These are phyloP conservation scores for Apamea crenata DNA, from an alignment of 2,888 invertebrate species.

Conservation along the genomic window DNA sequence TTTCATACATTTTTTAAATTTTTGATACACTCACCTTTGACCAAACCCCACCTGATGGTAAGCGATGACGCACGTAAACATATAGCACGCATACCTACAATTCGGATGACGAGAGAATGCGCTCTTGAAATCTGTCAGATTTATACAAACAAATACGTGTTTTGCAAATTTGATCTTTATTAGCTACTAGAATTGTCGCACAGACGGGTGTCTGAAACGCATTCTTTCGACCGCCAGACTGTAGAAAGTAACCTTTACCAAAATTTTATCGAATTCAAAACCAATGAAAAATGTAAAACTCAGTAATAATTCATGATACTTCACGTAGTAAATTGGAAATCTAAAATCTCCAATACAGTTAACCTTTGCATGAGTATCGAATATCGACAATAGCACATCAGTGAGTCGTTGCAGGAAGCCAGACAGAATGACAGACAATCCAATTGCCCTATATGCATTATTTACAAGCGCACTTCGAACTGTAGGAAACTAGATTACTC, in stretches of 20 bases:
- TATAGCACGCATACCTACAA: too few species aligned
- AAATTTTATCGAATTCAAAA: neutral
- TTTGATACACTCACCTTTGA: neutral
- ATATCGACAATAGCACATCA: slow-evolving; percentile 18
- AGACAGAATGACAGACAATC: slow-evolving; percentile 72
- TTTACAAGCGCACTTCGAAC: slow-evolving; percentile 64
- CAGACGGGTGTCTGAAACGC: too few species aligned
- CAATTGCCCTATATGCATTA: slow-evolving; percentile 76
- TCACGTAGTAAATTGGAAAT: neutral
- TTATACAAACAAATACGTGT: too few species aligned
- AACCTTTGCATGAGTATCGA: slow-evolving; percentile 59
- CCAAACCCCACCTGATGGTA: neutral
- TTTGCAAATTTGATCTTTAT: too few species aligned
- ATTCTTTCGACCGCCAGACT: too few species aligned
- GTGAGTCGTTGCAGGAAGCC: slow-evolving; percentile 65
- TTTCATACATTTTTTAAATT: neutral
- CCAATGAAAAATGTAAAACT: neutral
- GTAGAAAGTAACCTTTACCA: slow-evolving; percentile 5
- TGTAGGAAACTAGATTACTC: slow-evolving; percentile 64
- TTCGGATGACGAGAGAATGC: too few species aligned
- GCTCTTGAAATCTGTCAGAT: too few species aligned
- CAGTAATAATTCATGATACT: slow-evolving; percentile 18
- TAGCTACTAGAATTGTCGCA: too few species aligned
- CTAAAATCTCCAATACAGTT: slow-evolving; percentile 37
- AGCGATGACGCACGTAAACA: neutral